A percentile compares a stretch with the other conserved stretches of the same genome.
These are phyloP conservation scores for Perizoma flavofasciatum DNA, from an alignment of 2,888 invertebrate genomes.

Conservation along the genomic window DNA sequence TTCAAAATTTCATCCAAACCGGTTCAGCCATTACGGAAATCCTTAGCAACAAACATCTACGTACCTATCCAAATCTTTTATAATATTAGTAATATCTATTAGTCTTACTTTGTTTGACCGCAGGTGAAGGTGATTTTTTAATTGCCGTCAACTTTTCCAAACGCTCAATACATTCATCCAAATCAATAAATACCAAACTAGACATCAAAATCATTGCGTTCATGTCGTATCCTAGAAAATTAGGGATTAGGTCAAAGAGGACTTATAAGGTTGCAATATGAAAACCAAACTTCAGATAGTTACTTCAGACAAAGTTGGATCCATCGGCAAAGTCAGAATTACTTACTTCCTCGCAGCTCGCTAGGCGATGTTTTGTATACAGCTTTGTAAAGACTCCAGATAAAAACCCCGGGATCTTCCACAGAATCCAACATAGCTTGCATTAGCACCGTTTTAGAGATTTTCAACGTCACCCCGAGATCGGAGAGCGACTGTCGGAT, in stretches of 20 bases:
- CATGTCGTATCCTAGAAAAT: constrained; percentile 64
- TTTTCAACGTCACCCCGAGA: constrained; percentile 62
- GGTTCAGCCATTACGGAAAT: too few relatives aligned
- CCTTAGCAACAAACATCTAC: too few relatives aligned
- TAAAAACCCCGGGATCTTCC: constrained; percentile 72
- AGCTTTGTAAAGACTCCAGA: constrained; percentile 69
- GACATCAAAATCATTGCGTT: constrained; percentile 71
- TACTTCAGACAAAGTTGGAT: too few relatives aligned
- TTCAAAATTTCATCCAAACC: too few relatives aligned
- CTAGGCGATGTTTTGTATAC: constrained; percentile 65
- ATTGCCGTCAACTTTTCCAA: constrained; percentile 54
- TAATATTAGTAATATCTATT: not conserved
- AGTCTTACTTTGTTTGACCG: constrained; percentile 47
- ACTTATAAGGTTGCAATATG: too few relatives aligned
- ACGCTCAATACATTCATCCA: constrained; percentile 62
- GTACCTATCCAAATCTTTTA: too few relatives aligned
- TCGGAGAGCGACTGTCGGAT: constrained; percentile 58
- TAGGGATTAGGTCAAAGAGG: not conserved
- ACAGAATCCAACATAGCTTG: constrained; percentile 58
- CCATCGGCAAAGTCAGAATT: too few relatives aligned
- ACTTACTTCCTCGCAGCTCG: constrained; percentile 55
- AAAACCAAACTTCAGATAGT: too few relatives aligned
- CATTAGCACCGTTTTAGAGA: constrained; percentile 57
- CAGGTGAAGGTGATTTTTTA: constrained; percentile 37
- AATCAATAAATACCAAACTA: constrained; percentile 68